These are phyloP conservation scores for Heteromyza rotundicornis DNA, from an alignment of 2,888 invertebrate species.

Conservation along the genomic window DNA sequence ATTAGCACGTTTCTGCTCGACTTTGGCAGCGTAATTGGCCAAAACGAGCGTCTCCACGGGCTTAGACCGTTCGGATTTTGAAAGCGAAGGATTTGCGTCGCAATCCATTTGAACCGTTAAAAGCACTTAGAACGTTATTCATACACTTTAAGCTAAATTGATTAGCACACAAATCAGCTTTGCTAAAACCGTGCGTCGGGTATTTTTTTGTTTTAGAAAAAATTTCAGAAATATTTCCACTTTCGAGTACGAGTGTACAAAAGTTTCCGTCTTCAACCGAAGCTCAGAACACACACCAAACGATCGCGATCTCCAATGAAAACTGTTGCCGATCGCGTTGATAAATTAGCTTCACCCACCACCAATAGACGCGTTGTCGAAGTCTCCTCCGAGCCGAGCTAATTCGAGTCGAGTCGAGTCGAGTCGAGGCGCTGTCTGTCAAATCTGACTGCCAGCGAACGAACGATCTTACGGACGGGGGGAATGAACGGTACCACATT, in stretches of 20 bases:
- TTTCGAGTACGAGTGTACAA: background rate
- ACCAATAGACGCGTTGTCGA: constrained; percentile 10
- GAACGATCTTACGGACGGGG: background rate
- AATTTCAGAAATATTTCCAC: background rate
- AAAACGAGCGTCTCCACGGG: constrained; percentile 61
- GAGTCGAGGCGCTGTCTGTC: background rate
- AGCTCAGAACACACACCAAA: constrained; percentile 36
- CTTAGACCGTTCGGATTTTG: constrained; percentile 46
- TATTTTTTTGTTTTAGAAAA: too few species aligned
- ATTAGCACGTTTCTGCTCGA: constrained; percentile 71
- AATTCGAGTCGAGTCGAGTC: constrained; percentile 2
- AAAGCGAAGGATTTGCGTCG: too few species aligned
- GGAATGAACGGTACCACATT: background rate
- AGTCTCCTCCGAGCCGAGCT: constrained; percentile 1
- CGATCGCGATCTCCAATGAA: constrained; percentile 40
- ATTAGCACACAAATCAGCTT: too few species aligned
- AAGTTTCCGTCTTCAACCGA: constrained; percentile 12
- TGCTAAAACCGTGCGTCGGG: too few species aligned
- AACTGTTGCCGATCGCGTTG: constrained; percentile 45
- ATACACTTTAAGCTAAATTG: too few species aligned
- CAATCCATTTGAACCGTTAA: too few species aligned
- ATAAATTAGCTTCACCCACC: constrained; percentile 42
- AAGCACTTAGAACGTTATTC: too few species aligned
- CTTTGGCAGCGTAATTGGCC: constrained; percentile 58
- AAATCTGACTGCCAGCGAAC: background rate